These are phyloP conservation scores for Sylvietta virens DNA, from an alignment of 2,113 vertebrate species.

Conservation along the genomic window DNA sequence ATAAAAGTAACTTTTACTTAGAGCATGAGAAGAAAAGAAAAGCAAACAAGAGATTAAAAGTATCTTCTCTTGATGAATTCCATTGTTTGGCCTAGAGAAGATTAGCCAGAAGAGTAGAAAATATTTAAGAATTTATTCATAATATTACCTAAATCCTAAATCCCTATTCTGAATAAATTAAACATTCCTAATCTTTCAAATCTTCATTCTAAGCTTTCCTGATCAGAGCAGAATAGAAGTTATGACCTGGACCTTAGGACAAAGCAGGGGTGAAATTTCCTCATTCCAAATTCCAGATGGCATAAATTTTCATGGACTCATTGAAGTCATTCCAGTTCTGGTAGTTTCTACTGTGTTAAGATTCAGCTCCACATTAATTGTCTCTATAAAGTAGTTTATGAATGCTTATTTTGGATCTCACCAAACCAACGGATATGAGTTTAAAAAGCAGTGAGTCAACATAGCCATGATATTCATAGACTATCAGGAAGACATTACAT, in stretches of 20 bases:
- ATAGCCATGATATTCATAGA: not conserved
- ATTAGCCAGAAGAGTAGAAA: conserved; percentile 3
- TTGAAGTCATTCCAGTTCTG: not conserved
- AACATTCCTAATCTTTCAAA: not conserved
- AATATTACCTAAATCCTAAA: not conserved
- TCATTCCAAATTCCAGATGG: not conserved
- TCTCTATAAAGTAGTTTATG: not conserved
- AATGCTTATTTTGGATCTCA: not conserved
- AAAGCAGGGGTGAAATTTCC: not conserved
- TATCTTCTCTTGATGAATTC: not conserved
- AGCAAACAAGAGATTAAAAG: conserved; percentile 23
- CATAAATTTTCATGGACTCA: not conserved
- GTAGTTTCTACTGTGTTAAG: not conserved
- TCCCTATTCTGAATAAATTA: not conserved
- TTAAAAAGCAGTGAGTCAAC: not conserved
- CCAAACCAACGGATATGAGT: not conserved
- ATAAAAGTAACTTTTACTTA: conserved; percentile 50
- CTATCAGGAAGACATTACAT: not conserved
- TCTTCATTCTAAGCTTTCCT: not conserved
- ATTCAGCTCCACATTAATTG: not conserved
- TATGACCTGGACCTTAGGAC: not conserved
- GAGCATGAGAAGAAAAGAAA: conserved; percentile 28
- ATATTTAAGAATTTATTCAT: not conserved
- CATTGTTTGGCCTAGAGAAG: conserved; percentile 10
- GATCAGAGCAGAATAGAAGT: not conserved